Base-by-base conservation (phyloP, 2,797 vertebrate genomes). In the Bryconaethiops microstoma region DNA sequence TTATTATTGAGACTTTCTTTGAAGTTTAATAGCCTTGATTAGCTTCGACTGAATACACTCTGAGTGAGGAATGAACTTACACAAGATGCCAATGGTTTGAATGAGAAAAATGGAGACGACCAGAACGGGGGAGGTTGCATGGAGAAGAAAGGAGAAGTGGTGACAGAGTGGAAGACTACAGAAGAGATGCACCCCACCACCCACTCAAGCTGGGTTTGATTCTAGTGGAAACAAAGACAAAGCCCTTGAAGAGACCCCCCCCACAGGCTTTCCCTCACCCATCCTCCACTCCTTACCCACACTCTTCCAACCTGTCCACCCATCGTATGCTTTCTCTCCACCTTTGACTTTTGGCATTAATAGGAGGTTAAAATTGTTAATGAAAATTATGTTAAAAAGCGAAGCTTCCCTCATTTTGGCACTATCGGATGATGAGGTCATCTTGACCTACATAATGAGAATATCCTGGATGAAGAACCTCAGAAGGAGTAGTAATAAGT, bases 201-300 rank as follows among this genome's bases (percentile, higher is more conserved):
- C 48, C 87, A 86, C 84, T n/a, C 69, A 88, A 91, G 90, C 84
- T 87, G 80, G 86, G 78, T 86, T 78, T 29, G 82, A 92, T 91
- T 92, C 90, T 91, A 89, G 92, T 90, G 88, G 87, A 91, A 90
- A 88, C 88, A 1, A 74, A 86, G 88, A 93, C 90, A 93, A 92
- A 93, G 88, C 88, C 89, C 39, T 50, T 74, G 82, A 74, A 82
- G 85, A 87, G 84, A 84, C 86, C 91, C 90, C 90, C 64, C 50
- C 45, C 7, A 12, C 48, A 10, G 13, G 48, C 54, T 23, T 89
- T n/a, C 84, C 83, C 82, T 59, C 21, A 55, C 76, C 81, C 78
- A 84, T 81, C 83, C 83, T 85, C 85, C 85, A 64, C 74, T 70
- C 77, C 68, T 77, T 60, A 60, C 21, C 21, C 40, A 50, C 73